These are phyloP conservation scores for Falco novaeseelandiae DNA, from an alignment of 2,797 vertebrate species.

Conservation along the genomic window DNA sequence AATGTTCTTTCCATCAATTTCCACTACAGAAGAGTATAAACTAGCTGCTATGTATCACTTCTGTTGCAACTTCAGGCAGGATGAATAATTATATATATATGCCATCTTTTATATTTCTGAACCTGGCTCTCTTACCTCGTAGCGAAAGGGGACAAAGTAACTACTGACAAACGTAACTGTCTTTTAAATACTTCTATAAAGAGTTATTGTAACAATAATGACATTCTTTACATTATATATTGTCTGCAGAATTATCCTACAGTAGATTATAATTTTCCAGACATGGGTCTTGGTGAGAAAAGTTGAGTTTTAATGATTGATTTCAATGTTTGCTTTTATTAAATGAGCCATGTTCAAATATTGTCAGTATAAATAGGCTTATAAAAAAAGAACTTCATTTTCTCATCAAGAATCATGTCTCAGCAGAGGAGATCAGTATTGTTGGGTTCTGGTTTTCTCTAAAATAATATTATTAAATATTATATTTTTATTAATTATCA, in stretches of 20 bases:
- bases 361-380: neutral
- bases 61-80: conserved; percentile 12
- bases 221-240: neutral
- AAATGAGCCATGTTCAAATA: conserved; percentile 7
- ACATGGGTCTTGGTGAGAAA: neutral
- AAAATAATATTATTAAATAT: neutral
- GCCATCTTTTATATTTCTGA: conserved; percentile 47
- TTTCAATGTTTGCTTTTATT: conserved; percentile 12
- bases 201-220: neutral
- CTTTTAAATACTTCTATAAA: neutral
- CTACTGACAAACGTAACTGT: neutral
- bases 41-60: conserved; percentile 40
- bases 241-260: neutral
- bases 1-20: conserved; percentile 66
- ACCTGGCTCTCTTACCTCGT: neutral
- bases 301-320: neutral
- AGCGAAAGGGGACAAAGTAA: neutral
- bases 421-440: neutral
- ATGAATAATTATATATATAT: neutral
- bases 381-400: neutral
- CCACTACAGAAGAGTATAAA: conserved; percentile 27
- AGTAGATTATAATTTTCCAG: neutral
- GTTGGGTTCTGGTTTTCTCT: neutral
- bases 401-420: neutral
- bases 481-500: neutral